Evolutionary conservation across 2,888 invertebrate genomes (phyloP).

Genomic region (Holacanthella duospinosa): DNA sequence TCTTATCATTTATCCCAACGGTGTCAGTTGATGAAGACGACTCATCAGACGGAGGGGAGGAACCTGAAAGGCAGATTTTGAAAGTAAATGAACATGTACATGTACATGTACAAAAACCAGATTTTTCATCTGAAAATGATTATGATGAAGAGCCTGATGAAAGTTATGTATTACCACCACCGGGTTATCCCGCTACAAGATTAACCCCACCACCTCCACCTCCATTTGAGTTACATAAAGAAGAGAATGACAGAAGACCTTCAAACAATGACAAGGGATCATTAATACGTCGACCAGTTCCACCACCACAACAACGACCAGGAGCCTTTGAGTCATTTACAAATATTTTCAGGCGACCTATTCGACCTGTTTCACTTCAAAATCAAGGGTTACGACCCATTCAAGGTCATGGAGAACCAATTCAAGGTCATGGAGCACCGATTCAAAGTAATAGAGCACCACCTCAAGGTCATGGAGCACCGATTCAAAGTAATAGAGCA

Average conservation of each 20-base stretch:
- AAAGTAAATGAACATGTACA: neutral
- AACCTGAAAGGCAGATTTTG: neutral
- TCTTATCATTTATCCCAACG: neutral
- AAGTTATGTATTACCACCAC: neutral
- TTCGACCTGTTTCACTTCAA: neutral
- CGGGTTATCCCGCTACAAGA: conserved; percentile 11
- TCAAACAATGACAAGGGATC: neutral
- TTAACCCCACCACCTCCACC: conserved; percentile 19
- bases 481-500: too few species aligned
- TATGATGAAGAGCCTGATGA: conserved; percentile 11
- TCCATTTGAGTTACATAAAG: too few species aligned
- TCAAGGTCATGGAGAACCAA: conserved; percentile 4
- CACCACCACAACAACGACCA: conserved; percentile 13
- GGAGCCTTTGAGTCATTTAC: conserved; percentile 27
- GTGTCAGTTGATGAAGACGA: neutral
- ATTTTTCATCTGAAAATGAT: neutral
- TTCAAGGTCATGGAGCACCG: too few species aligned
- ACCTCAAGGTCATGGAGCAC: too few species aligned
- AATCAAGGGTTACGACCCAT: too few species aligned
- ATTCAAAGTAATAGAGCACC: too few species aligned
- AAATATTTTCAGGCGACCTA: conserved; percentile 29
- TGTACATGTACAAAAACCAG: neutral
- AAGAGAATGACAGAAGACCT: conserved; percentile 11
- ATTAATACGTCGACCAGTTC: conserved; percentile 7
- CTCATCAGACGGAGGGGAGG: conserved; percentile 4